Base-by-base conservation (phyloP, 2,888 invertebrate genomes). In the Salpingus planirostris region DNA sequence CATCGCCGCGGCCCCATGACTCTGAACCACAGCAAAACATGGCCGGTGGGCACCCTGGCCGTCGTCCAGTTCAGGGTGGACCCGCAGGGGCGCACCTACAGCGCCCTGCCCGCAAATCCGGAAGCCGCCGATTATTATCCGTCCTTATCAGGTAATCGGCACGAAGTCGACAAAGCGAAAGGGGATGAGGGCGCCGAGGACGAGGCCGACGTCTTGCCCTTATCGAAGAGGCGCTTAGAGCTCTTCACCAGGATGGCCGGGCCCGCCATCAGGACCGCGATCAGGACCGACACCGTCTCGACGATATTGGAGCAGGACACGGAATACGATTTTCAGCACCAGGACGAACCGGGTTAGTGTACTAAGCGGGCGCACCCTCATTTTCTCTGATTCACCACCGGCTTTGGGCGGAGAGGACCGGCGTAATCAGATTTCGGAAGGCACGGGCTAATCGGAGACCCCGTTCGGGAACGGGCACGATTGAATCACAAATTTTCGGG, bases 11-110 rank as follows among this genome's bases (percentile, higher is more conserved):
- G 14, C 8, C 11, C 5, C n/a, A 62, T 61, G 62, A 59, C 62
- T 27, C 44, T 65, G 40, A 64, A 63, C 51, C 63, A 64, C 56
- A 66, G 66, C 57, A 66, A 64, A 47, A 63, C 66, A 40, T 67
- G 66, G 66, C 66, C 66, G 5, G 60, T 64, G 32, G 58, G 52
- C 37, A 61, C 64, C 12, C 50, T 64, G 54, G 62, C 66, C 13
- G 60, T 65, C 27, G 64, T 66, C 3, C 64, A 66, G 46, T 46
- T 66, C 23, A 50, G 60, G 25, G 61, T 66, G 36, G 62, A 64
- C 42, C 54, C 57, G 24, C 56, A 57, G 24, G 64, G 64, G 8
- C 54, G 58, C 25, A 57, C 64, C 3, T 64, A 64, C 53, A 59
- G 59, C 34, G n/a, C n/a, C n/a, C n/a, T n/a, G n/a, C n/a, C n/a